Conservation (phyloP, 2,797 vertebrate species). For the Coranthus polyacanthus region DNA sequence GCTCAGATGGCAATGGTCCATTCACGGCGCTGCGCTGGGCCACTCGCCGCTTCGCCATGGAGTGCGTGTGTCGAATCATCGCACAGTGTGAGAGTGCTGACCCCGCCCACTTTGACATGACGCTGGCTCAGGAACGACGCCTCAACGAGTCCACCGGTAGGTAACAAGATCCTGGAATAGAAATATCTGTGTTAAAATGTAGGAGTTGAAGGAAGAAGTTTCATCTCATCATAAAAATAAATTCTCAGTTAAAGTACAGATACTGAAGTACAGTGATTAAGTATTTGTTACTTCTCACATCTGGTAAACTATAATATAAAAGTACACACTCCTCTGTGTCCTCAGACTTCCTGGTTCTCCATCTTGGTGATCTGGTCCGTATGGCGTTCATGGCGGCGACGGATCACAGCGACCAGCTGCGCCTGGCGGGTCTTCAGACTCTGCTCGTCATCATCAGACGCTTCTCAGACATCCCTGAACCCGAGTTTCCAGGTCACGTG, state of each 20-base stretch:
- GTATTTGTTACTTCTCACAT: too few species aligned
- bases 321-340: background rate
- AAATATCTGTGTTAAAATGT: too few species aligned
- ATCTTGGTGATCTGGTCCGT: slow-evolving; percentile 93
- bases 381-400: slow-evolving; percentile 98
- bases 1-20: slow-evolving; percentile 80
- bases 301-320: too few species aligned
- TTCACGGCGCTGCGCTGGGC: slow-evolving; percentile 91
- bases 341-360: slow-evolving; percentile 92
- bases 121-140: slow-evolving; percentile 89
- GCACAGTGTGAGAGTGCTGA: slow-evolving; percentile 86
- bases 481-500: slow-evolving; percentile 94
- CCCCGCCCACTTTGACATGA: slow-evolving; percentile 89
- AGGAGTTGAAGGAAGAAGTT: too few species aligned
- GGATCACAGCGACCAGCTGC: slow-evolving; percentile 91
- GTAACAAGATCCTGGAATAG: too few species aligned
- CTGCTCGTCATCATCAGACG: slow-evolving; percentile 89
- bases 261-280: too few species aligned
- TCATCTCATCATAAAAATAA: too few species aligned
- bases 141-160: slow-evolving; percentile 89
- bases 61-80: slow-evolving; percentile 91
- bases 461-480: slow-evolving; percentile 90
- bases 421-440: slow-evolving; percentile 90
- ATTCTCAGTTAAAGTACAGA: too few species aligned
- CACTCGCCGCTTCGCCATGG: slow-evolving; percentile 92